Evolutionary conservation across 1,140 invertebrate species (phyloP).

Genomic region (Scaptomyza graminum): DNA sequence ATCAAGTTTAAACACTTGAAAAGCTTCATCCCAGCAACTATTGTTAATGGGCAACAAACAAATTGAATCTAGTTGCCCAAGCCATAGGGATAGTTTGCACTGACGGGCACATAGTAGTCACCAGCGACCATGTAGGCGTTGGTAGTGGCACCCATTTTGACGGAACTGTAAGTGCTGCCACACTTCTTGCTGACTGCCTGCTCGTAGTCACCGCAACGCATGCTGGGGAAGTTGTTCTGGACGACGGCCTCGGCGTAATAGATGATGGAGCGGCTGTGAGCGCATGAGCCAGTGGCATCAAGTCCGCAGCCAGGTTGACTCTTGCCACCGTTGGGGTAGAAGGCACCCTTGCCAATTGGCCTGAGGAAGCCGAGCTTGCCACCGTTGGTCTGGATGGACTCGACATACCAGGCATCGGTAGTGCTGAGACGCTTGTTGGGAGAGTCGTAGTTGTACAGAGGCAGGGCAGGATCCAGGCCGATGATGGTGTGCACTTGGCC

Average conservation of each 20-base stretch:
- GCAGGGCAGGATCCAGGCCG: constrained; percentile 85
- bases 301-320: constrained; percentile 86
- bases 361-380: constrained; percentile 85
- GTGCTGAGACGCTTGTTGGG: constrained; percentile 83
- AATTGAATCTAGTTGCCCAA: constrained; percentile 50
- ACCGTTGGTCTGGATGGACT: constrained; percentile 86
- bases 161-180: constrained; percentile 64
- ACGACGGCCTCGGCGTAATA: constrained; percentile 85
- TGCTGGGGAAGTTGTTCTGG: constrained; percentile 63
- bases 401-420: constrained; percentile 78
- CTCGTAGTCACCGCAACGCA: constrained; percentile 66
- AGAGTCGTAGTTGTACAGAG: constrained; percentile 72
- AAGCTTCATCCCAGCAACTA: no score
- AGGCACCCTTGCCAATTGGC: constrained; percentile 85
- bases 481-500: constrained; percentile 76
- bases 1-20: no score
- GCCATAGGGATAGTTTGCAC: constrained; percentile 77
- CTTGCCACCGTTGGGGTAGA: constrained; percentile 85
- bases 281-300: constrained; percentile 82
- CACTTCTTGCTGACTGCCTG: constrained; percentile 60
- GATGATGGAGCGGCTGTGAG: constrained; percentile 85
- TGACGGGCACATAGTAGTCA: constrained; percentile 73
- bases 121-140: constrained; percentile 82
- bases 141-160: constrained; percentile 82
- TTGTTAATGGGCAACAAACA: not conserved